These are phyloP conservation scores for Cephalophus harveyi DNA, from an alignment of 2,113 vertebrate genomes.

Conservation along the genomic window DNA sequence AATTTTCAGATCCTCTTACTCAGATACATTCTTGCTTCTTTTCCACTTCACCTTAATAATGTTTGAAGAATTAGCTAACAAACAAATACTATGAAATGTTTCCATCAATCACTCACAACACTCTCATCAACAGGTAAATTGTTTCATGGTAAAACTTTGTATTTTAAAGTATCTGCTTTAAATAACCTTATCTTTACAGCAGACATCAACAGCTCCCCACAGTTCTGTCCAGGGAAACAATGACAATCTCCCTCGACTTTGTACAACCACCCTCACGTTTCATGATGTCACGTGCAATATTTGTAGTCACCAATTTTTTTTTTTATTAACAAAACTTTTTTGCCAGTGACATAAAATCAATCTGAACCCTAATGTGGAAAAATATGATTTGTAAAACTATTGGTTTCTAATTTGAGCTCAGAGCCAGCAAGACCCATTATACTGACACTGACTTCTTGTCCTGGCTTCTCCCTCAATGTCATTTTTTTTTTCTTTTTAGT, in stretches of 20 bases:
- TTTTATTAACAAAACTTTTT: neutral
- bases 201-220: neutral
- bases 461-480: neutral
- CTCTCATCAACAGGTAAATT: neutral
- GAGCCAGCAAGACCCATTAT: neutral
- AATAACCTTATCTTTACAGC: neutral
- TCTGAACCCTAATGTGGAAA: neutral
- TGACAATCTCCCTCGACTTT: neutral
- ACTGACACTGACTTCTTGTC: neutral
- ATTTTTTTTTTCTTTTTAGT: neutral
- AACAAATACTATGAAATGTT: neutral
- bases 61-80: neutral
- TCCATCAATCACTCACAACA: neutral
- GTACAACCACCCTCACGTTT: neutral
- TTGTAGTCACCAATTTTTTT: neutral
- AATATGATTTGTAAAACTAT: neutral
- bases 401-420: neutral
- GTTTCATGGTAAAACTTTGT: neutral
- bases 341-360: neutral
- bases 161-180: neutral
- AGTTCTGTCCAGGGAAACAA: neutral
- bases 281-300: neutral
- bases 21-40: neutral
- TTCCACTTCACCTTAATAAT: neutral
- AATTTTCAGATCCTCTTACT: neutral